A percentile compares a stretch with the other conserved stretches of the same genome.
phyloP scores from a whole-genome alignment of 2,797 vertebrate species.

The Hozukius guyotensis region DNA sequence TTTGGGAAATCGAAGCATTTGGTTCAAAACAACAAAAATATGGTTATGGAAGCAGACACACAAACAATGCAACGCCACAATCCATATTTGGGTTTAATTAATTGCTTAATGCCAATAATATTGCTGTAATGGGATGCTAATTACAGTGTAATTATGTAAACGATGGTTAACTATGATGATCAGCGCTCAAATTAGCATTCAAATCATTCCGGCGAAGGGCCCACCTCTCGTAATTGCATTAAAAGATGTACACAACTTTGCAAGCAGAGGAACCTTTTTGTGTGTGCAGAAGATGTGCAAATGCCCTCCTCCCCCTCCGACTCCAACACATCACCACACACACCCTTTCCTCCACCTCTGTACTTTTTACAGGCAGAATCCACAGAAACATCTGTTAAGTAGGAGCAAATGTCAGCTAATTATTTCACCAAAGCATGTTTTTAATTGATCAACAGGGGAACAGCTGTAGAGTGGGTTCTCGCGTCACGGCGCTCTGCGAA shows the following conservation, averaged over 20 bases:
- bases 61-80: constrained; percentile 54
- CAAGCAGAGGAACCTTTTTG: constrained; percentile 46
- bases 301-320: constrained; percentile 21
- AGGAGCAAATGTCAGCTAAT: constrained; percentile 84
- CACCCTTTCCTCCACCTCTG: constrained; percentile 64
- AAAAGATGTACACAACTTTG: constrained; percentile 76
- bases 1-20: constrained; percentile 62
- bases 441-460: constrained; percentile 86
- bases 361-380: constrained; percentile 71
- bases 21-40: constrained; percentile 40
- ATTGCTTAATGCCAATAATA: constrained; percentile 78
- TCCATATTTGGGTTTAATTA: constrained; percentile 76
- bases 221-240: constrained; percentile 80
- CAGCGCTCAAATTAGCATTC: constrained; percentile 75
- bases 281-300: constrained; percentile 36
- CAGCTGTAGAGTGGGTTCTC: constrained; percentile 74
- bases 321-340: background rate
- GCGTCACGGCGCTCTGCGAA: constrained; percentile 56
- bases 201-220: constrained; percentile 66
- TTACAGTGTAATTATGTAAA: constrained; percentile 79
- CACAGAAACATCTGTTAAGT: constrained; percentile 82
- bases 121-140: constrained; percentile 74
- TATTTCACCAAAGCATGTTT: constrained; percentile 84
- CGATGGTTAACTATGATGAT: constrained; percentile 77
- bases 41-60: constrained; percentile 28